Evolutionary conservation across 2,888 invertebrate species (phyloP), one percentile per base, ranked within the genome.

Genomic region (Sphinx pinastri): DNA sequence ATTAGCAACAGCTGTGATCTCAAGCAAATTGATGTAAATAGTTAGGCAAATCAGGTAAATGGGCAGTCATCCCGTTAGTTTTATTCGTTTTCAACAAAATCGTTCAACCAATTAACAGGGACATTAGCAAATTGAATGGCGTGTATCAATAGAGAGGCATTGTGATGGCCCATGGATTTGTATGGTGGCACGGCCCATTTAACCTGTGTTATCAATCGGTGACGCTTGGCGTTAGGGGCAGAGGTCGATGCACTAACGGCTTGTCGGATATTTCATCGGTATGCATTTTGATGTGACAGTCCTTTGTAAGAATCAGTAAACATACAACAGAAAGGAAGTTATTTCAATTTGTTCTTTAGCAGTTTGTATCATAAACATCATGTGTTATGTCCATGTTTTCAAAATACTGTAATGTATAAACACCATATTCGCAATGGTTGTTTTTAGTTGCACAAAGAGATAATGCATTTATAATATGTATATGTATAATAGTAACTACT

Each of bases 51-150:
- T 47, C 45, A 47, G 57, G 57, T 68, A 68, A 57, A 38, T 70
- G 59, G 59, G 51, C 59, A 70, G 51, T 52, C 19, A 60, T 19
- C 67, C 70, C 67, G 70, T 67, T 70, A 54, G 14, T 19, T 67
- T 52, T 51, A 57, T 14, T 57, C 47, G 55, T n/a, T 83, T 84
- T 84, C 79, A 81, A 77, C 79, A 83, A 85, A 87, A 89, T 87
- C 92, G 91, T 81, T 92, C 85, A 88, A 89, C 91, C 91, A 91
- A 91, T 92, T 92, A 92, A 83, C 70, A 85, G 84, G 85, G 88
- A 81, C 81, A 91, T 93, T 92, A 92, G 89, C 87, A 87, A 89
- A 90, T 88, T 92, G 93, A 92, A 93, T 91, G 85, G 86, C 81
- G 77, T 83, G 85, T 86, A 88, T 88, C 89, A 85, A 88, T 87